Percentiles rank a stretch among this genome's conserved stretches.
Evolutionary conservation across 2,888 invertebrate species (phyloP).

Genomic region (Hipparchia semele): DNA sequence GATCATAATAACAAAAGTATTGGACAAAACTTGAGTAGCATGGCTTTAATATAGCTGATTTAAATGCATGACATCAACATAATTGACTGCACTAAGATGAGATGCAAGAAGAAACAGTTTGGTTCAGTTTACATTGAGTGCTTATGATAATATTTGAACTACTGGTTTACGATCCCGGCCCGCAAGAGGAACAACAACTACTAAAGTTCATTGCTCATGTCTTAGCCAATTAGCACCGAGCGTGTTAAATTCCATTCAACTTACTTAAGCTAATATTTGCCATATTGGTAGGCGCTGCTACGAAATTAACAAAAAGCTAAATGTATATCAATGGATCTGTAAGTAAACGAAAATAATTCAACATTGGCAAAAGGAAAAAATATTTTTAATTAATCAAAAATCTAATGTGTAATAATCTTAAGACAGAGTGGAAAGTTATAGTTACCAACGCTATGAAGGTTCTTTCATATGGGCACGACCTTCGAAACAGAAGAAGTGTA

Average conservation of each 20-base stretch:
- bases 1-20: neutral
- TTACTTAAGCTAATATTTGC: conserved; percentile 52
- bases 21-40: neutral
- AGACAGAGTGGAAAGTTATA: too few species aligned
- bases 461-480: too few species aligned
- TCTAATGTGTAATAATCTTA: too few species aligned
- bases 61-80: neutral
- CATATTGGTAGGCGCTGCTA: neutral
- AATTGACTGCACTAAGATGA: neutral
- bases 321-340: neutral
- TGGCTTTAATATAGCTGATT: neutral
- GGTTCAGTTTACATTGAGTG: conserved; percentile 13
- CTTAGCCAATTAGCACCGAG: conserved; percentile 52
- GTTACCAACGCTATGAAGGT: too few species aligned
- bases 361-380: too few species aligned
- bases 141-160: conserved; percentile 29
- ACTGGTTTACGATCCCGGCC: conserved; percentile 18
- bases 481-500: too few species aligned
- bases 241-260: conserved; percentile 50
- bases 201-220: conserved; percentile 31
- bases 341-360: neutral
- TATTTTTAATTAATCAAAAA: too few species aligned
- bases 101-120: neutral
- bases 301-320: neutral
- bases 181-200: conserved; percentile 27